phyloP scores from a whole-genome alignment of 2,888 invertebrate species.

The Monoplex corrugatus region DNA sequence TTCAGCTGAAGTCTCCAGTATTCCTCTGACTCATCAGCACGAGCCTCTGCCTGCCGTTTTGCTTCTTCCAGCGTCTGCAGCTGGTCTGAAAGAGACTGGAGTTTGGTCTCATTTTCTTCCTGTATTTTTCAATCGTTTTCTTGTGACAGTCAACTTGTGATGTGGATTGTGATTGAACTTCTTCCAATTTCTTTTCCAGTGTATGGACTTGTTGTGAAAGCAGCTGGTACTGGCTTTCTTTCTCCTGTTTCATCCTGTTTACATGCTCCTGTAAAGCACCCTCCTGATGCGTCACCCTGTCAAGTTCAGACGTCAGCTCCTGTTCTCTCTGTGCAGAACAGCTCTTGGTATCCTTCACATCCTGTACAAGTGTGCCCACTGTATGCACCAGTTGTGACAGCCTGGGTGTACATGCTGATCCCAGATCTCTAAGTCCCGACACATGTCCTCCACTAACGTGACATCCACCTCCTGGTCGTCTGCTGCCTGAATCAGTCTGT shows the following conservation, averaged over 20 bases:
- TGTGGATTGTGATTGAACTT: constrained; percentile 19
- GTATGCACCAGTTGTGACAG: background rate
- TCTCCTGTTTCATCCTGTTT: background rate
- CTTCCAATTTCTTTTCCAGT: background rate
- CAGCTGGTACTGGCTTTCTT: no score
- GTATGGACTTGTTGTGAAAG: background rate
- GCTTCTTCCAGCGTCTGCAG: constrained; percentile 48
- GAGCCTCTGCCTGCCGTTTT: constrained; percentile 28
- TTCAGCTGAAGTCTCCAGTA: constrained; percentile 68
- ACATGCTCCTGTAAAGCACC: no score
- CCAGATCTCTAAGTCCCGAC: background rate
- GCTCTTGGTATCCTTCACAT: background rate
- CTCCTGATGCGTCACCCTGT: no score
- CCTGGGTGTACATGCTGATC: background rate
- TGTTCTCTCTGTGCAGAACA: background rate
- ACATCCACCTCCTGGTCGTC: background rate
- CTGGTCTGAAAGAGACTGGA: constrained; percentile 45
- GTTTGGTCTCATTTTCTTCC: constrained; percentile 44
- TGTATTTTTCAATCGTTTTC: background rate
- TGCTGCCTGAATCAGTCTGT: background rate
- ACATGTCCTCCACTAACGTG: background rate
- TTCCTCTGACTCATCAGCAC: constrained; percentile 59
- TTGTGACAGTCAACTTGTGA: constrained; percentile 40
- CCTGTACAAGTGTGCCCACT: background rate
- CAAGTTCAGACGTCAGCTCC: background rate